Percentiles rank a stretch among this genome's conserved stretches.
phyloP scores from a whole-genome alignment of 2,113 vertebrate genomes.

The Elachura formosa region DNA sequence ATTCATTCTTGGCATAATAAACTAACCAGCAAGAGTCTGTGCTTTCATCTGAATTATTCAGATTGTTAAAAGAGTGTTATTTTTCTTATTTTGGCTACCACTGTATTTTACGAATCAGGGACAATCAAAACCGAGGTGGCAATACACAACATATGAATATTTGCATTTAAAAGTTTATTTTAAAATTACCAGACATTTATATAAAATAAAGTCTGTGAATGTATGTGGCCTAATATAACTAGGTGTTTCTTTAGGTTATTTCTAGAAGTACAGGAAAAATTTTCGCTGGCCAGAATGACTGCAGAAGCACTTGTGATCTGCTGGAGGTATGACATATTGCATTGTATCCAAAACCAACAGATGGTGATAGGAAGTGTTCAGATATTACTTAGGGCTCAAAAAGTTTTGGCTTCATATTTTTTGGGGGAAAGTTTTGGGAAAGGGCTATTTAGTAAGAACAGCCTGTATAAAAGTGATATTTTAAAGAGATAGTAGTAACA shows the following conservation, averaged over 20 bases:
- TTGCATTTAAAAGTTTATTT: not conserved
- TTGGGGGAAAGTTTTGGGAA: not conserved
- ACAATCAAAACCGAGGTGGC: not conserved
- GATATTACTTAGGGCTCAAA: not conserved
- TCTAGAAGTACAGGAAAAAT: not conserved
- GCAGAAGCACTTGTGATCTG: not conserved
- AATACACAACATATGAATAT: not conserved
- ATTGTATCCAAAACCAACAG: not conserved
- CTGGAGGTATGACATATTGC: not conserved
- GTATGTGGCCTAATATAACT: not conserved
- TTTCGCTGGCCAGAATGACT: not conserved
- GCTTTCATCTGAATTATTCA: not conserved
- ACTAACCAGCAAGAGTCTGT: not conserved
- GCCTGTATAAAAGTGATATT: not conserved
- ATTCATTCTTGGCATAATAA: not conserved
- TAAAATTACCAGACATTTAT: not conserved
- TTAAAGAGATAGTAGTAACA: not conserved
- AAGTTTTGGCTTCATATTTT: not conserved
- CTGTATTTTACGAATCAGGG: not conserved
- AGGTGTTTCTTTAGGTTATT: not conserved
- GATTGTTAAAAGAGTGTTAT: not conserved
- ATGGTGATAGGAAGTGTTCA: not conserved
- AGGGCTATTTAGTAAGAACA: not conserved
- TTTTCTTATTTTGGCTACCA: not conserved
- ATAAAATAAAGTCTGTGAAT: not conserved